Percentiles rank a stretch among this genome's conserved stretches.
Evolutionary conservation across 2,797 vertebrate species (phyloP).

Genomic region (Epinephelus malabaricus): DNA sequence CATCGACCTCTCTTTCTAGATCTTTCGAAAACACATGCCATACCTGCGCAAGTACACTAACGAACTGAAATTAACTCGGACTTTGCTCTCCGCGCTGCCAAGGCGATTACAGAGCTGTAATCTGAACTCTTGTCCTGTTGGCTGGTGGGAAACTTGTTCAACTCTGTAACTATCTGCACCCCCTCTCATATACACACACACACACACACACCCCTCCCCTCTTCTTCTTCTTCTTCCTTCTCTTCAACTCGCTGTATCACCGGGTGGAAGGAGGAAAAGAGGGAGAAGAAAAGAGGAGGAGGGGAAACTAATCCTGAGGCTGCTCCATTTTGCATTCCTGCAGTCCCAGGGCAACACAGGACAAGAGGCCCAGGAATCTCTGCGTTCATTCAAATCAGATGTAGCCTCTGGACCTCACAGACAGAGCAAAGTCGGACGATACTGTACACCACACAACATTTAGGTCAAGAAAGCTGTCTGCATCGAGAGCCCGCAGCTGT

Average conservation of each 20-base stretch:
- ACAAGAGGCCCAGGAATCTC: slow-evolving; percentile 80
- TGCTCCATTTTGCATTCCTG: slow-evolving; percentile 80
- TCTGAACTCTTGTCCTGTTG: slow-evolving; percentile 63
- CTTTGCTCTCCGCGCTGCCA: slow-evolving; percentile 56
- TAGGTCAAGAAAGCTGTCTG: slow-evolving; percentile 28
- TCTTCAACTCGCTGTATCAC: slow-evolving; percentile 40
- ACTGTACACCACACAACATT: slow-evolving; percentile 29
- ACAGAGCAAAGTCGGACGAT: slow-evolving; percentile 10
- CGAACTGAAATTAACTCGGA: slow-evolving; percentile 45
- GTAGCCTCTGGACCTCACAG: slow-evolving; percentile 50
- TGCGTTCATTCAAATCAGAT: slow-evolving; percentile 76
- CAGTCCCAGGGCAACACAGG: slow-evolving; percentile 77
- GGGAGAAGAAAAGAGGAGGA: slow-evolving; percentile 66
- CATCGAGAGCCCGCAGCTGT: neutral
- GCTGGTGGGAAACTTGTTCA: slow-evolving; percentile 65
- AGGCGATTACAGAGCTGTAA: slow-evolving; percentile 68
- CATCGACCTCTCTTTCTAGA: neutral
- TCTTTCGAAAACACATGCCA: neutral
- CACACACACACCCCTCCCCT: slow-evolving; percentile 20
- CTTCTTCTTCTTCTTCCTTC: slow-evolving; percentile 14
- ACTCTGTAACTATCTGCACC: slow-evolving; percentile 31
- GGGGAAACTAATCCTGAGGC: slow-evolving; percentile 76
- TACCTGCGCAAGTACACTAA: neutral
- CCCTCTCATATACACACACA: neutral
- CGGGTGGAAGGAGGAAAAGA: slow-evolving; percentile 52